Percentiles rank a stretch among this genome's conserved stretches.
Evolutionary conservation across 2,888 invertebrate species (phyloP).

Genomic region (Oasisia sp.): DNA sequence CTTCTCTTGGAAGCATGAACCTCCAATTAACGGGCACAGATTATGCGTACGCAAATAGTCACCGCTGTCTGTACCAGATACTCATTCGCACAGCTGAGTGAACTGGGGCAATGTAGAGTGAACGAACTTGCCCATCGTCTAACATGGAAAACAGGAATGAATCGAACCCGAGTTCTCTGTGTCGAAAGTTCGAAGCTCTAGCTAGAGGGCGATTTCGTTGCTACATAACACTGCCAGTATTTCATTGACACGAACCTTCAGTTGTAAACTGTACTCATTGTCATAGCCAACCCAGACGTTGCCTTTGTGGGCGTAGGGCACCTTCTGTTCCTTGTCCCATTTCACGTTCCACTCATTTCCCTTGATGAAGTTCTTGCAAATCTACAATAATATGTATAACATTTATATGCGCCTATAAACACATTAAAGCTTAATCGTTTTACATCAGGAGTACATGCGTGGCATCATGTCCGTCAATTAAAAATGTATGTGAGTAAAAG

Average conservation of each 20-base stretch:
- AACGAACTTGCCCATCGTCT: too few relatives aligned
- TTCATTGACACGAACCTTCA: background rate
- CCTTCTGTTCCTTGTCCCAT: background rate
- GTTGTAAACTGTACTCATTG: slow-evolving; percentile 1
- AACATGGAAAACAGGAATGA: too few relatives aligned
- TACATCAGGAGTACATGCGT: background rate
- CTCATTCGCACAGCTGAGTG: too few relatives aligned
- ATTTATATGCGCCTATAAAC: background rate
- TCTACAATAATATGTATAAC: background rate
- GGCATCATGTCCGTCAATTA: background rate
- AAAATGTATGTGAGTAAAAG: background rate
- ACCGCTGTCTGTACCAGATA: too few relatives aligned
- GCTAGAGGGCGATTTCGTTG: background rate
- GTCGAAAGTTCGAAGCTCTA: too few relatives aligned
- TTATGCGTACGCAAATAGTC: too few relatives aligned
- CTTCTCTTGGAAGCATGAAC: background rate
- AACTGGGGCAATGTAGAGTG: too few relatives aligned
- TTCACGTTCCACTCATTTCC: background rate
- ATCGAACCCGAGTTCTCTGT: too few relatives aligned
- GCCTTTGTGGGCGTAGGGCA: slow-evolving; percentile 13
- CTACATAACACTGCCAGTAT: background rate
- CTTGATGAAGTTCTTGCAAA: background rate
- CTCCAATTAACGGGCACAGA: too few relatives aligned
- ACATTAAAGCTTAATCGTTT: background rate
- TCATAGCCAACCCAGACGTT: slow-evolving; percentile 14